Base-by-base conservation (phyloP, 1,140 invertebrate species). In the Leptestheria dahalacensis region DNA sequence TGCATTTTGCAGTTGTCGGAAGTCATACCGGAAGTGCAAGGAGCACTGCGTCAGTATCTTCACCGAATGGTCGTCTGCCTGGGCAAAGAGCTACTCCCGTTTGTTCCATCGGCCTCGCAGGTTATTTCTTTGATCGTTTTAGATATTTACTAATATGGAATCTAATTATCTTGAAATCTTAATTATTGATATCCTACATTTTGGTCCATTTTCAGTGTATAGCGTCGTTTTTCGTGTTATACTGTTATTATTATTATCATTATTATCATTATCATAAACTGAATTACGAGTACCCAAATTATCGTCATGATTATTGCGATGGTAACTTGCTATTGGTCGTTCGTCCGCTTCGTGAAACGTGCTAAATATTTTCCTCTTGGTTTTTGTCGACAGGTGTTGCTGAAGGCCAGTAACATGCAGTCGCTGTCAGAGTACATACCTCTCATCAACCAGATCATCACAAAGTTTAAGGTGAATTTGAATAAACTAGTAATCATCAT, bases 61-160 rank as follows among this genome's bases (percentile, higher is more conserved):
- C 79, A 81, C 65, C 70, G 79, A 21, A 75, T 81, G 72, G 76
- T 81, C 6, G 78, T 81, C 20, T 81, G 79, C 67, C 63, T 81
- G 50, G 78, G 78, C 63, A 71, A 70, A 26, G 77, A 79, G 64
- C 69, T 81, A 12, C 63, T 81, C n/a, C 78, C 77, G 0, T 75
- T 75, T 61, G 69, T 81, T 46, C 78, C 78, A 4, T 26, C 69
- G 2, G 74, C 75, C 3, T 72, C 79, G 23, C 72, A 78, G 62
- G 33, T 41, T 15, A 6, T 6, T 41, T 41, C 6, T 9, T 41
- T 41, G 6, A 41, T n/a, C n/a, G n/a, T n/a, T n/a, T n/a, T n/a
- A n/a, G n/a, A n/a, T n/a, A n/a, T n/a, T n/a, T n/a, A n/a, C n/a
- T n/a, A n/a, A n/a, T n/a, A n/a, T n/a, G n/a, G n/a, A n/a, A n/a